Evolutionary conservation across 1,140 invertebrate genomes (phyloP).

Genomic region (Bicyclus anynana): DNA sequence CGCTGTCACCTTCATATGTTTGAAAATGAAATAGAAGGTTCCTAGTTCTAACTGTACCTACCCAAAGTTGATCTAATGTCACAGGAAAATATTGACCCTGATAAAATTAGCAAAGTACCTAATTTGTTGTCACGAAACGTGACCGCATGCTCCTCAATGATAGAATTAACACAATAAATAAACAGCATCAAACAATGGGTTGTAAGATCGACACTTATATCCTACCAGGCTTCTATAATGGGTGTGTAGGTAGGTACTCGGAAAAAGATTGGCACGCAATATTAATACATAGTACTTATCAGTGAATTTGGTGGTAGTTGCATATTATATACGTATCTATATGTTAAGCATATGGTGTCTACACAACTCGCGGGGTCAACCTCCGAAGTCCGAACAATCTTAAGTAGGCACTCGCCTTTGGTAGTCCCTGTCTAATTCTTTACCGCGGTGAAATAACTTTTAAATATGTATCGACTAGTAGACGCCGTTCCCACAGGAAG

Average conservation of each 20-base stretch:
- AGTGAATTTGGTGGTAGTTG: neutral
- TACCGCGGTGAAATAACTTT: too few relatives aligned
- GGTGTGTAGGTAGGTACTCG: constrained; percentile 6
- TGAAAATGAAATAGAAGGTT: too few relatives aligned
- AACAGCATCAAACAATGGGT: constrained; percentile 23
- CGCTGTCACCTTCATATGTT: too few relatives aligned
- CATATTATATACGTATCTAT: too few relatives aligned
- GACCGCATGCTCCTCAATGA: neutral
- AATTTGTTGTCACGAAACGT: constrained; percentile 7
- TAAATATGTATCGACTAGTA: too few relatives aligned
- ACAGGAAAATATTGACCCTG: neutral
- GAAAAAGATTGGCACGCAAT: constrained; percentile 1
- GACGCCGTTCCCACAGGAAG: too few relatives aligned
- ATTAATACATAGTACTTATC: constrained; percentile 13
- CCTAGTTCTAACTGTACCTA: too few relatives aligned
- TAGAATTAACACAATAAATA: constrained; percentile 7
- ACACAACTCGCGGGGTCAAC: too few relatives aligned
- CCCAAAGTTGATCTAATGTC: neutral
- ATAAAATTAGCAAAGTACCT: neutral
- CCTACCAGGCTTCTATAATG: constrained; percentile 10
- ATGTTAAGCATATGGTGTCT: too few relatives aligned
- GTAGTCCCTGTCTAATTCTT: too few relatives aligned
- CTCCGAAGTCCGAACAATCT: too few relatives aligned
- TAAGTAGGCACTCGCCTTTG: too few relatives aligned
- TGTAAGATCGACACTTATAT: constrained; percentile 17